Percentiles rank a stretch among this genome's conserved stretches.
Evolutionary conservation across 2,797 vertebrate species (phyloP).

Genomic region (Masticophis lateralis): DNA sequence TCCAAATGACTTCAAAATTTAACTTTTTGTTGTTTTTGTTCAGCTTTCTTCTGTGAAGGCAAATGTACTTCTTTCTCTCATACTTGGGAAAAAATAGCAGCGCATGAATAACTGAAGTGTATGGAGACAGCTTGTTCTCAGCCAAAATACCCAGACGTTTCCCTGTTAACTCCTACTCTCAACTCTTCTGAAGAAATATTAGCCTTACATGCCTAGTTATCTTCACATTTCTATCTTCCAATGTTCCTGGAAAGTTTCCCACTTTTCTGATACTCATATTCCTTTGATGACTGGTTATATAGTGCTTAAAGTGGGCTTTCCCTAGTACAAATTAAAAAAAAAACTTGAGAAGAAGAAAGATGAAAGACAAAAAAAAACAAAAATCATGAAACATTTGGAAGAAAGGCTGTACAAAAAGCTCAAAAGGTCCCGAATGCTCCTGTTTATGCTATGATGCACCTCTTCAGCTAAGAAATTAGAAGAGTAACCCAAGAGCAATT

Average conservation of each 20-base stretch:
- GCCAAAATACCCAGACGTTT: not conserved
- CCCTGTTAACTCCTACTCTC: not conserved
- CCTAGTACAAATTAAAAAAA: not conserved
- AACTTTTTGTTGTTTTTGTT: not conserved
- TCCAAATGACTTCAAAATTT: not conserved
- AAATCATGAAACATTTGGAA: not conserved
- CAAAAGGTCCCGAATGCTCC: not conserved
- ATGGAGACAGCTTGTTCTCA: not conserved
- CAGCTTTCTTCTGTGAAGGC: not conserved
- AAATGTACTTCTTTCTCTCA: not conserved
- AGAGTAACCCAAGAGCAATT: not conserved
- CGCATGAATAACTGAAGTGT: not conserved
- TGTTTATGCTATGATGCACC: not conserved
- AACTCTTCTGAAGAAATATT: conserved; percentile 2
- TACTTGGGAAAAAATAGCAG: not conserved
- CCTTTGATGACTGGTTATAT: not conserved
- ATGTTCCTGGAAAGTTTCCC: fast-evolving
- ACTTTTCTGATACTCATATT: not conserved
- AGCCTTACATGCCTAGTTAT: not conserved
- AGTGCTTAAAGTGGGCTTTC: not conserved
- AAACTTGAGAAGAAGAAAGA: not conserved
- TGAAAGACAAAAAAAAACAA: not conserved
- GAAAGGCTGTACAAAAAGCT: not conserved
- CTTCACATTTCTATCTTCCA: not conserved
- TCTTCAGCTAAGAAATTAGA: not conserved